phyloP scores from a whole-genome alignment of 1,140 invertebrate species.

The Metopolophium dirhodum region DNA sequence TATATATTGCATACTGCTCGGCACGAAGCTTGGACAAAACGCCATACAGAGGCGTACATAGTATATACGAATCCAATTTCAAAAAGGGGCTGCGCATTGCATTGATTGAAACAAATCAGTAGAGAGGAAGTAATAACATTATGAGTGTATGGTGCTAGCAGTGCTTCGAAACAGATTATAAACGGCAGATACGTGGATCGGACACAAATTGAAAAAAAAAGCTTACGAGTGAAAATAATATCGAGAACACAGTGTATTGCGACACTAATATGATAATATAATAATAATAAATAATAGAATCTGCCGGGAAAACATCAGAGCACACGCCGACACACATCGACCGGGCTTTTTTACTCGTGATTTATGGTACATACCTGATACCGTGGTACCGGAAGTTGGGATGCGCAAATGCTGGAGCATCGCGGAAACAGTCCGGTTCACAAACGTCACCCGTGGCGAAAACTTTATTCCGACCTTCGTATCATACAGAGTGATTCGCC shows the following conservation, averaged over 20 bases:
- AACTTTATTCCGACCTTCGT: too few species aligned
- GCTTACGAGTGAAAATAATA: neutral
- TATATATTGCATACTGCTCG: neutral
- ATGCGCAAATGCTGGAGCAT: neutral
- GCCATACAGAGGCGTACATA: rapidly evolving
- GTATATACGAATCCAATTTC: neutral
- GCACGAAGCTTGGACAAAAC: neutral
- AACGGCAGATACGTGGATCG: neutral
- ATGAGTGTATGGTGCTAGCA: too few species aligned
- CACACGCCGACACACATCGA: neutral
- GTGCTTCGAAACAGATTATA: neutral
- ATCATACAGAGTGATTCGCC: too few species aligned
- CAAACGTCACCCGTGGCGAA: too few species aligned
- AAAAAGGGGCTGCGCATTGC: neutral
- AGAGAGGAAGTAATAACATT: neutral
- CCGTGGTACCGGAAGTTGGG: neutral
- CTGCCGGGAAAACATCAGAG: neutral
- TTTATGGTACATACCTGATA: neutral
- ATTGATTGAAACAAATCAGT: neutral
- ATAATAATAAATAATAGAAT: neutral
- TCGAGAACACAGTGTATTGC: neutral
- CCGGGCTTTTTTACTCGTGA: neutral
- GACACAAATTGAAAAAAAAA: neutral
- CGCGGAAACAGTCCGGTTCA: too few species aligned
- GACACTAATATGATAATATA: neutral